These are phyloP conservation scores for Tetropium fuscum DNA, from an alignment of 2,888 invertebrate species.

Conservation along the genomic window DNA sequence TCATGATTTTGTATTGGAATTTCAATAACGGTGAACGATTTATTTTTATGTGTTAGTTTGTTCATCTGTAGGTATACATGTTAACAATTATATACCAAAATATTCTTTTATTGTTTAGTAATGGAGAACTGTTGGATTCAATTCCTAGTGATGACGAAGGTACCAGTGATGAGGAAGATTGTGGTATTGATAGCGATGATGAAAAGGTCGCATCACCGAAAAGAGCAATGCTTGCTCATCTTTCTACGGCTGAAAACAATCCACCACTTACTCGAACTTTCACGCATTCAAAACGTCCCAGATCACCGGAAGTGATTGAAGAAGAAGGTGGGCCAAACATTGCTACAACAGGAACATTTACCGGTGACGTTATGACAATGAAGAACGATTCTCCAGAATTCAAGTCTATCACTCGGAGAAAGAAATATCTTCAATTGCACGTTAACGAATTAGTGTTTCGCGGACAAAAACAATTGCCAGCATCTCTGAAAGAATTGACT, in stretches of 20 bases:
- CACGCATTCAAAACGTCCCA: background rate
- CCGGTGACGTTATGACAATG: background rate
- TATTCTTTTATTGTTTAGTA: background rate
- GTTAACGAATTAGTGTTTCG: constrained; percentile 18
- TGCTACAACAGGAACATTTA: background rate
- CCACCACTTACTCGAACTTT: background rate
- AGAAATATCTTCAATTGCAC: constrained; percentile 14
- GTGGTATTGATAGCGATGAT: background rate
- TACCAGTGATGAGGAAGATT: background rate
- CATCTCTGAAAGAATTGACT: constrained; percentile 6
- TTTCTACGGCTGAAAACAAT: background rate
- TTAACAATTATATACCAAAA: no score
- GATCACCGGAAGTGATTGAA: background rate
- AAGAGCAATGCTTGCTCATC: background rate
- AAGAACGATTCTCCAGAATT: background rate
- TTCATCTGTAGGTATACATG: no score
- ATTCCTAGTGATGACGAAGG: background rate
- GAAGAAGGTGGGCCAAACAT: background rate
- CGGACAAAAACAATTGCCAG: constrained; percentile 11
- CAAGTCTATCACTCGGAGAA: constrained; percentile 45
- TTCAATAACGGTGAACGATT: background rate
- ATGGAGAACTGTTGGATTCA: background rate
- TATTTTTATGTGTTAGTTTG: background rate
- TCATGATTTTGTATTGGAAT: background rate
- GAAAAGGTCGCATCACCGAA: no score